A percentile compares a stretch with the other conserved stretches of the same genome.
Conservation (phyloP, 2,113 vertebrate species). For the Pomatostomus ruficeps region DNA sequence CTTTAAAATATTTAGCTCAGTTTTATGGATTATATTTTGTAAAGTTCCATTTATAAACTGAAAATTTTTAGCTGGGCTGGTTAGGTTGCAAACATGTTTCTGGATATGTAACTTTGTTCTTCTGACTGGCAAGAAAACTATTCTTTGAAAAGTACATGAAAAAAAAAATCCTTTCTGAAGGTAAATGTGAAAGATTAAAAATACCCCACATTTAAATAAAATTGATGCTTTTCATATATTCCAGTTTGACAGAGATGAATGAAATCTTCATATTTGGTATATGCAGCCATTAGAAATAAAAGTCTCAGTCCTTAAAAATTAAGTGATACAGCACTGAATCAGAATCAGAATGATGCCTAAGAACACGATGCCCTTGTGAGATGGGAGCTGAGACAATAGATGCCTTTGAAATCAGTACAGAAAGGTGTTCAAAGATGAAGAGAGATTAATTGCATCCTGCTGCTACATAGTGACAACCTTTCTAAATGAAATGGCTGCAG, state of each 20-base stretch:
- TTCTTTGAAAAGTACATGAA: neutral
- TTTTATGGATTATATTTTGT: neutral
- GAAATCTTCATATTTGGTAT: neutral
- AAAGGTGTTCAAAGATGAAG: neutral
- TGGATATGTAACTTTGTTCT: neutral
- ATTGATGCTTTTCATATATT: neutral
- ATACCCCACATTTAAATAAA: neutral
- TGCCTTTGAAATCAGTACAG: neutral
- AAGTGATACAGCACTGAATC: neutral
- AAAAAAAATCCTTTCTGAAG: neutral
- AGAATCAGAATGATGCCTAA: neutral
- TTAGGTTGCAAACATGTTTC: neutral
- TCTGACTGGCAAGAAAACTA: neutral
- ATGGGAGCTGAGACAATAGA: neutral
- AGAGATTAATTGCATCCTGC: neutral
- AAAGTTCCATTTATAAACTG: neutral
- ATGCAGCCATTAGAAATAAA: neutral
- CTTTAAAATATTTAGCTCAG: neutral
- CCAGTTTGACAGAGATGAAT: neutral
- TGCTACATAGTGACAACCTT: neutral
- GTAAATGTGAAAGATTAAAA: neutral
- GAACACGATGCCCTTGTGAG: neutral
- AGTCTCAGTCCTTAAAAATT: neutral
- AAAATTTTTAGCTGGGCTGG: neutral
- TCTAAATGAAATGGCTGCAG: neutral